Conservation (phyloP, 2,797 vertebrate genomes). For the Pangasius sanitwongsei region DNA sequence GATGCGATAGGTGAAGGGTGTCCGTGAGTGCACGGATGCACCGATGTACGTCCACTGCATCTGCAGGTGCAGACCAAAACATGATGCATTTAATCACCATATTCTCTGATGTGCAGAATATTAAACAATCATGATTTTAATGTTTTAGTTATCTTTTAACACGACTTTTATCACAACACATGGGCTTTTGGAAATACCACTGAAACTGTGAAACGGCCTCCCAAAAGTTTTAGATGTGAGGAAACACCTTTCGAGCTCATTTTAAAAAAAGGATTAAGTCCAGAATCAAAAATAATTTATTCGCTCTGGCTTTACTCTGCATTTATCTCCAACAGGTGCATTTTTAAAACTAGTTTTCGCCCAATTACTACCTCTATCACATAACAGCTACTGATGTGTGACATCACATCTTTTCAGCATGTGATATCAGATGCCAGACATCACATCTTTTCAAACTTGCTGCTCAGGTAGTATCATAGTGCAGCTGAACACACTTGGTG, state of each 20-base stretch:
- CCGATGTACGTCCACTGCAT: constrained; percentile 92
- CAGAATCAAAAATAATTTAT: background rate
- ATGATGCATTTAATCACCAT: background rate
- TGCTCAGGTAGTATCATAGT: background rate
- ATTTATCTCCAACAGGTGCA: background rate
- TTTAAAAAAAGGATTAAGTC: background rate
- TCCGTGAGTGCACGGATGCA: constrained; percentile 85
- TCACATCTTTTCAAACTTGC: background rate
- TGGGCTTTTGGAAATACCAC: background rate
- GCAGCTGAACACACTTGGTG: background rate
- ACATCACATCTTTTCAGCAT: background rate
- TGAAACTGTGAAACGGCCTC: background rate
- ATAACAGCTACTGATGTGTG: background rate
- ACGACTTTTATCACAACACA: background rate
- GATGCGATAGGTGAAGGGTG: constrained; percentile 90
- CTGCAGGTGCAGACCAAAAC: constrained; percentile 66
- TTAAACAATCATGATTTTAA: background rate
- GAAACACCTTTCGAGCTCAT: background rate
- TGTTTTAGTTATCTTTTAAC: background rate
- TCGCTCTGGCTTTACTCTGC: background rate
- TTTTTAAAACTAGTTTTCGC: background rate
- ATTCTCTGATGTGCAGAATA: too few species aligned
- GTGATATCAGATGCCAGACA: background rate
- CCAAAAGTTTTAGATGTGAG: background rate
- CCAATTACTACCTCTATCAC: background rate